Base-by-base conservation (phyloP, 2,113 vertebrate species). In the Proterorhinus semilunaris region DNA sequence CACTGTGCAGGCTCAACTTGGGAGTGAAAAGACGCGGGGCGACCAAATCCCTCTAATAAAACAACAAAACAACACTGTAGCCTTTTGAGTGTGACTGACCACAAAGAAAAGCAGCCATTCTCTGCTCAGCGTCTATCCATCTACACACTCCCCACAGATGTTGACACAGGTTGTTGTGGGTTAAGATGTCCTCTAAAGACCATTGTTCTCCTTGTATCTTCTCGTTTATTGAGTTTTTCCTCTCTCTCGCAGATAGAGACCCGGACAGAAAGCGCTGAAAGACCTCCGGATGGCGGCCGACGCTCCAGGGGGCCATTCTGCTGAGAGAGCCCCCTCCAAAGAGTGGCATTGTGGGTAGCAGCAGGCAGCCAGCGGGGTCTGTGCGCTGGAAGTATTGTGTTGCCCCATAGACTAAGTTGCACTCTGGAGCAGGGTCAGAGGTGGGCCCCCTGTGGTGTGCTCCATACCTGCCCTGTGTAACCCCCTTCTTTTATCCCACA, bases 111-210 rank as follows among this genome's bases (percentile, higher is more conserved):
- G 89, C 88, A 89, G 84, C 76, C 62, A 87, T 86, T 88, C 79
- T 84, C 11, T 58, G 75, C 83, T 51, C 3, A 42, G 16, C n/a
- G 81, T 93, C 93, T 91, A 87, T 93, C 79, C 84, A 71, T 86
- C 84, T 68, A 75, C 76, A 65, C 58, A 54, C 78, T 86, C 85
- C 76, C 83, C 95, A 94, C 95, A 97, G 95, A 97, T 96, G 96
- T 94, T 95, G 95, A 95, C 95, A 93, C 93, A 94, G 89, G 94
- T 94, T 94, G 94, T 94, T 82, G 55, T 83, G 93, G 93, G 94
- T 95, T 95, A 95, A 96, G 95, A 95, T 93, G 89, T 91, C 90
- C 94, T 93, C 94, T 95, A 94, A 94, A 94, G 94, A 89, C 93
- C 89, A 95, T 96, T 95, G 93, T 95, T 93, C 91, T 91, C 87